Evolutionary conservation across 2,113 vertebrate genomes (phyloP).

Genomic region (Neoarius graeffei): DNA sequence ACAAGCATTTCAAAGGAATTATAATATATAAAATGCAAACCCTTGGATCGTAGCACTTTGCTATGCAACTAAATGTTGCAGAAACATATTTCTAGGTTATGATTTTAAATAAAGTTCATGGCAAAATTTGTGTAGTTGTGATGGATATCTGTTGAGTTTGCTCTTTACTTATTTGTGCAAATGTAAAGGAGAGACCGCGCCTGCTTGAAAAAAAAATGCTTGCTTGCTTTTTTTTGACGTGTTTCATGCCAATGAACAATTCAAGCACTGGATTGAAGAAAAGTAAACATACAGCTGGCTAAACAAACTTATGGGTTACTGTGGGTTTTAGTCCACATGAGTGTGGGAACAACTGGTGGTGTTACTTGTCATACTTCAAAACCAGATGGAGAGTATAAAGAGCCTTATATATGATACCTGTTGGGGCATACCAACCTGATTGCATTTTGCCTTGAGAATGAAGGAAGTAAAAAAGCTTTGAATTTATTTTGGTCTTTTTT

Average conservation of each 20-base stretch:
- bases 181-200: neutral
- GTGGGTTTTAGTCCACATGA: neutral
- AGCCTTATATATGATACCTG: neutral
- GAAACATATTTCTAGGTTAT: neutral
- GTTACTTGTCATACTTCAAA: neutral
- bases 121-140: neutral
- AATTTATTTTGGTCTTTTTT: neutral
- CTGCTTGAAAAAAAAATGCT: neutral
- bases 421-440: neutral
- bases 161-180: neutral
- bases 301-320: constrained; percentile 14
- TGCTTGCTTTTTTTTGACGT: neutral
- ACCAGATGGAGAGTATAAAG: neutral
- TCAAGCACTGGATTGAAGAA: constrained; percentile 40
- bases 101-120: neutral
- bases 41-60: neutral
- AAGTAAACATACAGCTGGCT: constrained; percentile 58
- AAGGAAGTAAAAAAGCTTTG: neutral
- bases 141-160: neutral
- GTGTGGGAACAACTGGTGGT: neutral
- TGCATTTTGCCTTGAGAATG: neutral
- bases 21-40: neutral
- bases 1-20: neutral
- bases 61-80: neutral
- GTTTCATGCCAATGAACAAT: neutral